Evolutionary conservation across 2,888 invertebrate genomes (phyloP).

Genomic region (Tricholauxania praeusta): DNA sequence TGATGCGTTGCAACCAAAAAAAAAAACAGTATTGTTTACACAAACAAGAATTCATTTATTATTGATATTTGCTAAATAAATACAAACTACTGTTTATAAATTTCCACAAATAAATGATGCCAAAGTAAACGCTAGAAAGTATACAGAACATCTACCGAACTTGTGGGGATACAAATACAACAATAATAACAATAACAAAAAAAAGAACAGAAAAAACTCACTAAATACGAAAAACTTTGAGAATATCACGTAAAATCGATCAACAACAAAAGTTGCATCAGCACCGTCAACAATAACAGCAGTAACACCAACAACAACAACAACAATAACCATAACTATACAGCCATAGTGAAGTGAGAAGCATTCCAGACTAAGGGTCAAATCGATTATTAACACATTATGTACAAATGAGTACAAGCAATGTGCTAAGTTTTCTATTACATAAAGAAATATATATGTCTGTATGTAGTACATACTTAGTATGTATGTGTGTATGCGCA

Average conservation of each 20-base stretch:
- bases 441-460: slow-evolving; percentile 33
- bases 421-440: slow-evolving; percentile 45
- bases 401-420: slow-evolving; percentile 2
- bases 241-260: slow-evolving; percentile 67
- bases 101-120: slow-evolving; percentile 40
- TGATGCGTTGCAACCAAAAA: slow-evolving; percentile 30
- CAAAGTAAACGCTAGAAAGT: slow-evolving; percentile 35
- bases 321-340: slow-evolving; percentile 38
- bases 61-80: slow-evolving; percentile 61
- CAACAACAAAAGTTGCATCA: slow-evolving; percentile 65
- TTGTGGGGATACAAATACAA: slow-evolving; percentile 45
- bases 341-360: slow-evolving; percentile 4
- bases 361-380: slow-evolving; percentile 51
- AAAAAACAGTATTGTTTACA: slow-evolving; percentile 54
- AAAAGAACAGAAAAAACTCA: slow-evolving; percentile 47
- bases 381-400: slow-evolving; percentile 58
- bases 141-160: background rate
- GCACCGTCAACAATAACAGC: slow-evolving; percentile 36
- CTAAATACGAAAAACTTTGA: slow-evolving; percentile 65
- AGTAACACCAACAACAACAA: slow-evolving; percentile 35
- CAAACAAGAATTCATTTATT: slow-evolving; percentile 60
- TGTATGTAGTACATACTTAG: background rate
- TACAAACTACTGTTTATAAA: slow-evolving; percentile 49
- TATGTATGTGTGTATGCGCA: slow-evolving; percentile 29
- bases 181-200: slow-evolving; percentile 39